Conservation (phyloP, 1,140 invertebrate genomes). For the Pogonomyrmex barbatus region DNA sequence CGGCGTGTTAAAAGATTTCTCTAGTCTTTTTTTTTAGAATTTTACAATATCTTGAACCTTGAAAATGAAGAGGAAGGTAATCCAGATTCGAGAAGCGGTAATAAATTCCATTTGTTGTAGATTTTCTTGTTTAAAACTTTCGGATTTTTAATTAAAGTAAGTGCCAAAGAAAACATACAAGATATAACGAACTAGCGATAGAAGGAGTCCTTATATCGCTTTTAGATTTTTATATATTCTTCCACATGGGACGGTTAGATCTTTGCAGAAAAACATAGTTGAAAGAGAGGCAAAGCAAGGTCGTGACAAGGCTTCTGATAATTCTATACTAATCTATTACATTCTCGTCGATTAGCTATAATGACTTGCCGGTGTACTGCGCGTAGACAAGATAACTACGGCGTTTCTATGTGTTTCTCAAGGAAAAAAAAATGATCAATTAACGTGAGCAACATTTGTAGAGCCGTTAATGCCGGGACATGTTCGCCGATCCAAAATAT, state of each 20-base stretch:
- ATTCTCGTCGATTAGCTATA: constrained; percentile 52
- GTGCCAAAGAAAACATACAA: not conserved
- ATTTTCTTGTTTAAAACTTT: not conserved
- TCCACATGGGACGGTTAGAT: not conserved
- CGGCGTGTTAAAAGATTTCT: not conserved
- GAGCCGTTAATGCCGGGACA: not conserved
- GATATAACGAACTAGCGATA: not conserved
- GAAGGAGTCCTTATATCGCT: not conserved
- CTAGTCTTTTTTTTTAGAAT: not conserved
- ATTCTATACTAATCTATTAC: constrained; percentile 30
- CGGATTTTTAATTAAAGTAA: not conserved
- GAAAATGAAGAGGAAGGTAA: not conserved
- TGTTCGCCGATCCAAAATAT: not conserved
- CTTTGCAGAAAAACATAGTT: constrained; percentile 27
- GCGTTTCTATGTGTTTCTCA: not conserved
- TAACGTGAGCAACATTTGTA: constrained; percentile 7
- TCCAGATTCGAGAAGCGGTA: not conserved
- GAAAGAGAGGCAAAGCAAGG: constrained; percentile 21
- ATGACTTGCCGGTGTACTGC: constrained; percentile 19
- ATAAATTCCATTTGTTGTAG: not conserved
- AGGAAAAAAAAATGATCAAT: constrained; percentile 18
- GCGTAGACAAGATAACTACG: constrained; percentile 34
- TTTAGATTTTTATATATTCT: not conserved
- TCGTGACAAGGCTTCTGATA: constrained; percentile 33
- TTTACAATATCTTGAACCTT: not conserved